Conservation (phyloP, 2,797 vertebrate species). For the Platalea minor region DNA sequence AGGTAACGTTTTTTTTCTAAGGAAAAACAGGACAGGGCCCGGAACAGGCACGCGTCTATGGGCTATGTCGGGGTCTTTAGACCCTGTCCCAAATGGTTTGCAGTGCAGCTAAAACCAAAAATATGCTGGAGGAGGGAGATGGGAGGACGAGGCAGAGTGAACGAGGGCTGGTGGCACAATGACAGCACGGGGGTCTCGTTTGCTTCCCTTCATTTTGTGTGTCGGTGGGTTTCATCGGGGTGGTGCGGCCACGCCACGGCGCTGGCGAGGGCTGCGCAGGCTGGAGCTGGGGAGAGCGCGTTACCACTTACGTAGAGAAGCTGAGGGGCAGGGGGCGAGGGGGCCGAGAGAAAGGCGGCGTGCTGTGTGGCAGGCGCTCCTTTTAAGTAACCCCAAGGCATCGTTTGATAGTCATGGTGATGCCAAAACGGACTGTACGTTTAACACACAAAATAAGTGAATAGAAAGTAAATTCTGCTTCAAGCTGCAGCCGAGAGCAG, state of each 20-base stretch:
- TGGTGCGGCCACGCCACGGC: background rate
- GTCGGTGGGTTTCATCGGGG: background rate
- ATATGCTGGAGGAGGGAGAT: background rate
- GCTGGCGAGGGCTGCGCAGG: background rate
- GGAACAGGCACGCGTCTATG: fast-evolving
- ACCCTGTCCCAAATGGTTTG: background rate
- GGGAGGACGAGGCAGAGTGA: background rate
- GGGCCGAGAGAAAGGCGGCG: no score
- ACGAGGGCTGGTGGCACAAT: background rate
- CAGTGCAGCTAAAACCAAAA: background rate
- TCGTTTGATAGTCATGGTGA: background rate
- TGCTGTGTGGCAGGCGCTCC: background rate
- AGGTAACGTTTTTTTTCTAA: background rate
- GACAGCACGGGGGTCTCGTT: fast-evolving
- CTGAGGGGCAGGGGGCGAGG: background rate
- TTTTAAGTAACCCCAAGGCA: background rate
- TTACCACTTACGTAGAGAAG: fast-evolving
- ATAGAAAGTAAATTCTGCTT: background rate
- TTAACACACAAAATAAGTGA: background rate
- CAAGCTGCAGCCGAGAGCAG: background rate
- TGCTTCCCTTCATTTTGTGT: background rate
- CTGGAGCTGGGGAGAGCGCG: fast-evolving
- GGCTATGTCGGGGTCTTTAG: fast-evolving
- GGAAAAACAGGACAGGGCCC: background rate
- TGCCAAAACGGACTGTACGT: background rate